Evolutionary conservation across 2,888 invertebrate species (phyloP), one percentile per base, ranked within the genome.

Genomic region (Crematogaster levior): DNA sequence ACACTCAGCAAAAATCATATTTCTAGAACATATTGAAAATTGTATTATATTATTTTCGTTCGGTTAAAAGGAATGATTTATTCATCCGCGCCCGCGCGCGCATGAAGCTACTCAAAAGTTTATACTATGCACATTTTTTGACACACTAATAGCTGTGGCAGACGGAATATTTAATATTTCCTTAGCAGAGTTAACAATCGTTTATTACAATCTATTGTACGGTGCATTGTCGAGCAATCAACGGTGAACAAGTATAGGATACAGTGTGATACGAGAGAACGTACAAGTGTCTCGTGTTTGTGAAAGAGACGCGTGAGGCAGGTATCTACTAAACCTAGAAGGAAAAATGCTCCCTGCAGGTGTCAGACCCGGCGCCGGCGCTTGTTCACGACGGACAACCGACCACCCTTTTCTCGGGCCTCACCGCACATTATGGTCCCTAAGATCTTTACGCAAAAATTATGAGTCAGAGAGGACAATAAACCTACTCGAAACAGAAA

Each of bases 311-410:
- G 65, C 56, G 81, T 21, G 75, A 58, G 53, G 60, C 86, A 83
- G 86, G 86, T 83, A 75, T 37, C 53, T 34, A 58, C 68, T 77
- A 65, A 82, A 66, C 84, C 81, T 82, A 65, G 80, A 18, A 60
- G 79, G 74, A 83, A 84, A 84, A 81, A 82, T 80, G 82, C 84
- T 68, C 81, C 82, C 87, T 82, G 89, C 91, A 90, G 92, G 92
- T 91, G 90, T 89, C 89, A 90, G 88, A 83, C 85, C 86, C 85
- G 89, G 91, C 92, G 92, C 91, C 91, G 91, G 92, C 92, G 92
- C 90, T 87, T 86, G 43, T 63, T 73, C 65, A 81, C 68, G 40
- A 56, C 53, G 24, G 40, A 51, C 65, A 81, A 86, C 86, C 84
- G 43, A 46, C 68, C 82, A 86, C 87, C 84, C 88, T 88, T 90